phyloP scores from a whole-genome alignment of 2,797 vertebrate genomes.

The Holocentrus rufus region DNA sequence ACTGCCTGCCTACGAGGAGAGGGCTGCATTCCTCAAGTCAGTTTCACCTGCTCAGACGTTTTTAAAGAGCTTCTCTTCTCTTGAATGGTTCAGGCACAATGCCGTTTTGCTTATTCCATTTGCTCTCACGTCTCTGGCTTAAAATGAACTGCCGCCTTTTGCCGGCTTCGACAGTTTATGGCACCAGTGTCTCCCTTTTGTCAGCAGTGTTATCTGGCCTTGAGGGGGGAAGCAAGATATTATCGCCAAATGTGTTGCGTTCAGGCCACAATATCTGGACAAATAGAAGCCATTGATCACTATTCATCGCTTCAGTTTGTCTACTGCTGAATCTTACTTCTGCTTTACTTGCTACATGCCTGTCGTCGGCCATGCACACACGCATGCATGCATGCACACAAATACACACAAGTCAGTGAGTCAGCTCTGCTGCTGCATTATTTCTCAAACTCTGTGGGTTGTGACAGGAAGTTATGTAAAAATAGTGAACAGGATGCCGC shows the following conservation, averaged over 20 bases:
- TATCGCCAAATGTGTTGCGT: not conserved
- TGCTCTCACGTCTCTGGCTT: not conserved
- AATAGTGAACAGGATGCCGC: conserved; percentile 69
- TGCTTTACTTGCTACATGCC: conserved; percentile 11
- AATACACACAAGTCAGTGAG: conserved; percentile 2
- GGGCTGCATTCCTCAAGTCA: not conserved
- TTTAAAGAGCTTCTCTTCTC: not conserved
- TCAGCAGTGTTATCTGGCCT: not conserved
- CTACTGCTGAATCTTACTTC: conserved; percentile 17
- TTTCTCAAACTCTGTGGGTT: conserved; percentile 65
- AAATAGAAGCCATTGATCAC: not conserved
- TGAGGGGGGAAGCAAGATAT: not conserved
- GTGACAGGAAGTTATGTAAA: conserved; percentile 76
- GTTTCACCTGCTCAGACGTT: conserved; percentile 23
- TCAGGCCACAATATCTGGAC: not conserved
- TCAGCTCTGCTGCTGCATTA: conserved; percentile 29
- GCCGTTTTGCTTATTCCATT: conserved; percentile 13
- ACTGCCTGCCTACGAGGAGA: not conserved
- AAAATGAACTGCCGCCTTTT: conserved; percentile 2
- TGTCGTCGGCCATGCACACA: not conserved
- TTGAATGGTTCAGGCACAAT: not conserved
- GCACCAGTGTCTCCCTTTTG: not conserved
- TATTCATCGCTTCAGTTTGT: conserved; percentile 26
- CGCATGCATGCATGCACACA: not conserved
- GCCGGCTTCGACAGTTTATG: not conserved